Base-by-base conservation (phyloP, 2,888 invertebrate species). In the Itoplectis maculator region DNA sequence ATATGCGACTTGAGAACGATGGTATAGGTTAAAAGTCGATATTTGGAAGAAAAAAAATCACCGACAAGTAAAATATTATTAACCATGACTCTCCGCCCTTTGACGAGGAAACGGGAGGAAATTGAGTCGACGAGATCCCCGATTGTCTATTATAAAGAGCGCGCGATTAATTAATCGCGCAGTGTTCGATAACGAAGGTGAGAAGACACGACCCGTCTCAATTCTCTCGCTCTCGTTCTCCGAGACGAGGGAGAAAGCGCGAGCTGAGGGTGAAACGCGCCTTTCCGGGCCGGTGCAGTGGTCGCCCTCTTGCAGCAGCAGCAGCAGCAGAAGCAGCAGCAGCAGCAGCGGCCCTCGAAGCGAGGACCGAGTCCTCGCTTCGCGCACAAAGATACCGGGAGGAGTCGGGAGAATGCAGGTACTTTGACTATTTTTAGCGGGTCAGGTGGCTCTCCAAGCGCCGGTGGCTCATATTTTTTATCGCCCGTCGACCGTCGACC, bases 371-470 rank as follows among this genome's bases (percentile, higher is more conserved):
- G n/a, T n/a, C n/a, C n/a, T n/a, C n/a, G n/a, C n/a, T n/a, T n/a
- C n/a, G 40, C 61, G 72, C 20, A 63, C 65, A 59, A 73, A 76
- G 76, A 83, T 78, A 74, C 73, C 51, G 72, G 40, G 69, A 63
- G 75, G 63, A 56, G 29, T 29, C 29, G 29, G 5, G 72, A 61
- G 79, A 70, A 79, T 81, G 63, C 37, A 79, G 81, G 79, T 73
- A 81, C 85, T 85, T 72, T 74, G 74, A 69, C 85, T 90, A 90
- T 89, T 90, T 88, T 88, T 88, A 88, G 86, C 84, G 81, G 87
- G 88, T 88, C 88, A 90, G 87, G 88, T 88, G 86, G 85, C 75
- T 82, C 85, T 86, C 5, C 18, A 56, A 20, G 70, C 56, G n/a
- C n/a, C n/a, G n/a, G 72, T 69, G 11, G 47, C 61, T 23, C 47